These are phyloP conservation scores for Macroramphosus scolopax DNA, from an alignment of 2,797 vertebrate genomes.

Conservation along the genomic window DNA sequence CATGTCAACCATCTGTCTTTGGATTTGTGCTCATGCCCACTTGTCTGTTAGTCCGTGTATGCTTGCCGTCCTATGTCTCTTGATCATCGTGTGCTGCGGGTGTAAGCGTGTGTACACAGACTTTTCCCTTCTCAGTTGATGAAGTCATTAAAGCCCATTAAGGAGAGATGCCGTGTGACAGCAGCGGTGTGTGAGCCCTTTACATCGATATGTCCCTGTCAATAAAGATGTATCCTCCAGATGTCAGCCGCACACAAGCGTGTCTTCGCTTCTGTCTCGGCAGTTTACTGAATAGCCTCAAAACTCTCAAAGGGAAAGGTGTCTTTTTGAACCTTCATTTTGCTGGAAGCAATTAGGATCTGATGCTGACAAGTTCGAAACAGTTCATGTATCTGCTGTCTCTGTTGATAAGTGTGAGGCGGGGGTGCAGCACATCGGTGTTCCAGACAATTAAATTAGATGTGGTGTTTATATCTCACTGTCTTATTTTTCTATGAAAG, in stretches of 20 bases:
- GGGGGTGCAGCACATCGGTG: slow-evolving; percentile 75
- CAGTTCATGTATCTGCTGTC: slow-evolving; percentile 85
- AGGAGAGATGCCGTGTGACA: slow-evolving; percentile 75
- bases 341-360: slow-evolving; percentile 83
- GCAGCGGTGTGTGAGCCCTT: slow-evolving; percentile 68
- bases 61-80: slow-evolving; percentile 14
- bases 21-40: background rate
- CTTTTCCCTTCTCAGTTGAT: slow-evolving; percentile 72
- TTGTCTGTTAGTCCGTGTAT: slow-evolving; percentile 30
- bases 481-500: slow-evolving; percentile 74
- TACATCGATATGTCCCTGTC: slow-evolving; percentile 82
- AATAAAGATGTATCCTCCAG: slow-evolving; percentile 88
- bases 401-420: slow-evolving; percentile 83
- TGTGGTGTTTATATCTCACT: slow-evolving; percentile 81
- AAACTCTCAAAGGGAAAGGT: slow-evolving; percentile 85
- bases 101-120: slow-evolving; percentile 34
- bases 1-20: slow-evolving; percentile 13
- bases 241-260: slow-evolving; percentile 84
- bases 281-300: slow-evolving; percentile 80
- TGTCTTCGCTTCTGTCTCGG: slow-evolving; percentile 80
- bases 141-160: slow-evolving; percentile 84
- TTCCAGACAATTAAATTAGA: slow-evolving; percentile 87
- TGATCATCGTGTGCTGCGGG: slow-evolving; percentile 31
- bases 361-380: slow-evolving; percentile 86
- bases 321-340: slow-evolving; percentile 85